Base-by-base conservation (phyloP, 2,888 invertebrate genomes). In the Eupithecia tripunctaria region DNA sequence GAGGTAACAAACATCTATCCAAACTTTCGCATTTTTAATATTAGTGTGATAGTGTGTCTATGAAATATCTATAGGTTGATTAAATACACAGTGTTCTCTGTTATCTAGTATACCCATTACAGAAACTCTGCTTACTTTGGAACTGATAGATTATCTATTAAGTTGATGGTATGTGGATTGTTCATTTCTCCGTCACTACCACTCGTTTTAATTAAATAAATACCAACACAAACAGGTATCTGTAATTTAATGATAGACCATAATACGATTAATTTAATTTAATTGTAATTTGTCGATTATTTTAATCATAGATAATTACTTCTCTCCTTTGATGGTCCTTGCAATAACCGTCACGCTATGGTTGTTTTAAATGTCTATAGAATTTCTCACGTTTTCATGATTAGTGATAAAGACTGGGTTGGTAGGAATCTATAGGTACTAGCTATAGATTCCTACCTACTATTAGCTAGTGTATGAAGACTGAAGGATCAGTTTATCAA, bases 261-360 rank as follows among this genome's bases (percentile, higher is more conserved):
- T 21, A 51, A 62, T 73, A 73, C 64, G 21, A 67, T 64, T 67
- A 43, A 73, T 70, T 64, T 56, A 62, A 59, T 63, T 12, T 25
- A 67, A 47, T 51, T 51, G 47, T 70, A 67, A 73, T 67, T 67
- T 63, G 66, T 67, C 67, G 67, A 73, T 73, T 67, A 70, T 29
- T 15, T 38, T 59, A 73, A 73, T 70, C 69, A 51, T 41, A 21
- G 51, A 47, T 69, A 38, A 47, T 66, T 47, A 60, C 59, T 25
- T 38, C 64, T 38, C 64, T 15, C 29, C 51, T 38, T 73, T 62
- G 41, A 67, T 29, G 47, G 27, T 25, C 62, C 60, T 68, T 62
- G 14, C 21, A 32, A 65, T 38, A 15, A 62, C 38, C 1, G 41
- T 38, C 70, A 70, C 73, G 69, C 66, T 36, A 68, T 10, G 25